Base-by-base conservation (phyloP, 2,888 invertebrate genomes). In the Leptura quadrifasciata region DNA sequence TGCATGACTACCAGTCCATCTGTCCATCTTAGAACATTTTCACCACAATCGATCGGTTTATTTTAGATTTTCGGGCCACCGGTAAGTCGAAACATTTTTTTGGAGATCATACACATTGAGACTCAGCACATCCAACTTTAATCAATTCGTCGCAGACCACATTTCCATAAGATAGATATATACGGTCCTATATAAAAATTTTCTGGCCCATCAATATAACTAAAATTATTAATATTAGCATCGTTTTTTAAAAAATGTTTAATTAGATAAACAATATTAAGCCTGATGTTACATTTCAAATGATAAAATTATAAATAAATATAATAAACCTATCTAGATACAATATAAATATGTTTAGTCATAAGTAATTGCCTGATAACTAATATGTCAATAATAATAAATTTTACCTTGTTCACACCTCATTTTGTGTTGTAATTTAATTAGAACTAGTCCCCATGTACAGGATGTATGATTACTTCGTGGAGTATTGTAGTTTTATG, bases 301-400 rank as follows among this genome's bases (percentile, higher is more conserved):
- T n/a, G 47, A 47, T 47, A 47, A 47, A 47, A 17, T 47, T 47
- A 15, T 47, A 47, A 47, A 47, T n/a, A 47, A 47, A 47, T 47
- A 47, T 47, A 31, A 31, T 47, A 47, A n/a, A n/a, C 12, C 1
- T 39, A 39, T 39, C 15, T 15, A 47, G 3, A 12, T 47, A 47
- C 5, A 47, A 8, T 31, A 31, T 31, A 47, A 15, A n/a, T 47
- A n/a, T 47, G 47, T 0, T 47, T 47, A 47, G n/a, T 12, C n/a
- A 47, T 47, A 47, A n/a, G 47, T 47, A 47, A 47, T 47, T 47
- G 47, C 47, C 47, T 47, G 47, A 47, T 47, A 47, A 47, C 47
- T 47, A 47, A n/a, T 47, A 47, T n/a, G 47, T 47, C 47, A 47
- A 47, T 47, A 47, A 47, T n/a, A 47, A 47, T 47, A 47, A 47